Evolutionary conservation across 2,113 vertebrate genomes (phyloP).

Genomic region (Rhinichthys klamathensis): DNA sequence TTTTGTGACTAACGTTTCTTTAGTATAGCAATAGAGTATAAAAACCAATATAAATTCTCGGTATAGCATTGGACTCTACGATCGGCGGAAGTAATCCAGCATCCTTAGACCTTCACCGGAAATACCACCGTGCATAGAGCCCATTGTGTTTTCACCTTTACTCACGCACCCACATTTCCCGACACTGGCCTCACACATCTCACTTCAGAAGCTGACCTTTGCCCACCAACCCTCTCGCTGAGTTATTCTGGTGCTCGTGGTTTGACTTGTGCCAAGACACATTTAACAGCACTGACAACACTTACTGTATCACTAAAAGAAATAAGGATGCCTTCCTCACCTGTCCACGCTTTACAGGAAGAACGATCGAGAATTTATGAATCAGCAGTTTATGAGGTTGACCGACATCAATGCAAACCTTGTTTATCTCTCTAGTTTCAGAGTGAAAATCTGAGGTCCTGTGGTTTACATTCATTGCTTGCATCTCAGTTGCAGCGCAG

Average conservation of each 20-base stretch:
- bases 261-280: neutral
- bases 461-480: neutral
- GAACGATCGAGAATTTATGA: neutral
- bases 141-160: neutral
- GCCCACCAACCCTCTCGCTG: neutral
- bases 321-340: neutral
- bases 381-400: slow-evolving; percentile 4
- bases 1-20: no score
- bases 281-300: neutral
- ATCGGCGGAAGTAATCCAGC: no score
- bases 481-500: neutral
- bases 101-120: no score
- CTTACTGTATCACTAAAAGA: neutral
- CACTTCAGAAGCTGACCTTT: neutral
- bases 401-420: neutral
- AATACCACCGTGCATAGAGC: no score
- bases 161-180: slow-evolving; percentile 11
- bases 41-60: no score
- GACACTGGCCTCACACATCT: neutral
- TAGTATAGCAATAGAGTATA: no score
- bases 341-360: slow-evolving; percentile 8
- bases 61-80: no score
- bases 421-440: neutral
- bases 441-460: neutral
- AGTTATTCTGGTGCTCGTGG: neutral